A percentile compares a stretch with the other conserved stretches of the same genome.
These are phyloP conservation scores for Antedon mediterranea DNA, from an alignment of 53 echinoderm and acorn worm genomes.

Conservation along the genomic window DNA sequence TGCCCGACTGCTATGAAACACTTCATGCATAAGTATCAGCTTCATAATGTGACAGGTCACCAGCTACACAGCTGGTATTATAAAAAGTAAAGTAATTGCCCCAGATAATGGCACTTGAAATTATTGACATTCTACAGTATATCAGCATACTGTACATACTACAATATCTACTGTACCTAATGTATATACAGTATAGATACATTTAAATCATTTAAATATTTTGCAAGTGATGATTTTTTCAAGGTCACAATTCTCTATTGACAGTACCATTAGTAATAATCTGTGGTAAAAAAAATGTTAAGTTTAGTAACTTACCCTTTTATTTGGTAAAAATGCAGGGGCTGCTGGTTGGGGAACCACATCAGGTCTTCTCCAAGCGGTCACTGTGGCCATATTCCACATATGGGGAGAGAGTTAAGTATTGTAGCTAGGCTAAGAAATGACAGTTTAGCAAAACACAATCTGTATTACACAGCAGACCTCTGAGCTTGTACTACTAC, in stretches of 20 bases:
- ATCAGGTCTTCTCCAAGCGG: not conserved
- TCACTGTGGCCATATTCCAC: not conserved
- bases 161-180: too few species aligned
- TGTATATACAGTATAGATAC: too few species aligned
- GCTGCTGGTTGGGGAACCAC: not conserved
- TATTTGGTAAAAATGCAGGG: not conserved
- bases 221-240: not conserved
- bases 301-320: not conserved
- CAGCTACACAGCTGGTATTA: not conserved
- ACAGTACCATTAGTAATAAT: not conserved
- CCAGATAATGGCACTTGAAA: too few species aligned
- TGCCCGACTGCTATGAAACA: too few species aligned
- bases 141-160: too few species aligned
- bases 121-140: too few species aligned
- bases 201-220: too few species aligned
- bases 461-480: not conserved
- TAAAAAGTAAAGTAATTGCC: not conserved
- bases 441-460: not conserved
- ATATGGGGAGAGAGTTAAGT: not conserved
- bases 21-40: not conserved
- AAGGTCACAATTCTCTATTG: not conserved
- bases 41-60: not conserved
- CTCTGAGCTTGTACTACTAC: not conserved
- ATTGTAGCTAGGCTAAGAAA: not conserved
- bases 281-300: not conserved